Base-by-base conservation (phyloP, 2,888 invertebrate genomes). In the Antheraea yamamai region DNA sequence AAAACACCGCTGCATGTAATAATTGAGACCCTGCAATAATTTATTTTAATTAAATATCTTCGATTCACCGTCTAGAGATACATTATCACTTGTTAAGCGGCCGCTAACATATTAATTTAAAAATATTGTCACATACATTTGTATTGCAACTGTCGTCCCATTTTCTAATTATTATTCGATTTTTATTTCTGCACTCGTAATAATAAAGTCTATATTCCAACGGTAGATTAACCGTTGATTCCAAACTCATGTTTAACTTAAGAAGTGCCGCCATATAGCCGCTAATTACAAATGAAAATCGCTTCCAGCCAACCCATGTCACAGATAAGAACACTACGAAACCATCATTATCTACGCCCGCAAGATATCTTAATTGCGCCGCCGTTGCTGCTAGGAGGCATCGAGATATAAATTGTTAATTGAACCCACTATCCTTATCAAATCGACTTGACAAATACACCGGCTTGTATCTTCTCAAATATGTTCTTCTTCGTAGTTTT, bases 281-380 rank as follows among this genome's bases (percentile, higher is more conserved):
- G 85, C 88, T 90, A 89, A 91, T 91, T 90, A 89, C 90, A 85
- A 87, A 87, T 88, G 89, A 89, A 89, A 90, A 89, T 88, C 88
- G 88, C 84, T 89, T 87, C 86, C 86, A 85, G 86, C 84, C 85
- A 84, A 82, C 83, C 82, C 78, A 85, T 83, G 86, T 82, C 84
- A 77, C 75, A 84, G 89, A 89, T 89, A 90, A 87, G 85, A 81
- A 83, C 87, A 86, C 86, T 73, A 72, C 79, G 64, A 66, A 66
- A 79, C 83, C 81, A 78, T 78, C 78, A 83, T 87, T 89, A 89
- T 88, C 86, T 86, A 87, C 87, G 87, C 85, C 81, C 82, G 84
- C 81, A 81, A 82, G 87, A 84, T 91, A 90, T 90, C 91, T 90
- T 90, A 91, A 91, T 90, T 90, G 87, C 86, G 74, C 79, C 80